Evolutionary conservation across 2,113 vertebrate genomes (phyloP), one percentile per base, ranked within the genome.

Genomic region (Petrocephalus zakoni): DNA sequence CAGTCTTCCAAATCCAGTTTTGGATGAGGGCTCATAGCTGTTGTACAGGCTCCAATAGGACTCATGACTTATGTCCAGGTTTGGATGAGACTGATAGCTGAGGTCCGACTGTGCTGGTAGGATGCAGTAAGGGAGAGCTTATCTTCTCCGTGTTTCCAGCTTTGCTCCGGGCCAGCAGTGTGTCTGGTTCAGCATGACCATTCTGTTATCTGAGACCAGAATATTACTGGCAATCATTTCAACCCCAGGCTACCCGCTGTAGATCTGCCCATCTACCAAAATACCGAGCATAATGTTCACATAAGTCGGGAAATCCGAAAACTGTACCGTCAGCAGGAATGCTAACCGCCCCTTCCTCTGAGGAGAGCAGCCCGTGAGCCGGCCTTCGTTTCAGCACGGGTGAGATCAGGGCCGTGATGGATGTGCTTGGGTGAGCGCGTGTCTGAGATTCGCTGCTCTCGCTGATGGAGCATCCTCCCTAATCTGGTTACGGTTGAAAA

Each of bases 401-500:
- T 15, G 15, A 37, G 56, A 49, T 58, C 8, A 11, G 25, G 47
- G 56, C 56, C 22, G 10, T 85, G 82, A 52, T 85, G 49, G 42
- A 85, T 51, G 49, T 72, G 22, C 88, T 68, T 51, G 49, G 85
- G 81, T 37, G 42, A 34, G 88, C 37, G 86, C 22, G 19, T 85
- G 37, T 86, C 58, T 46, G 53, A 72, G 58, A 22, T 53, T 52
- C 64, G 61, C 46, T 47, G 68, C 53, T 46, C 88, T 89, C 37
- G 64, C 52, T 89, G 88, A 89, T 89, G 88, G 88, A 86, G 83
- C 29, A 51, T 83, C 42, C 58, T 89, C 81, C 82, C 58, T 85
- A 89, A 89, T 68, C 88, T 47, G 52, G 88, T 86, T 89, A 89
- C n/a, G 83, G 88, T 85, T 82, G 85, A 89, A 89, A 89, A 89